Conservation (phyloP, 1,140 invertebrate species). For the Daktulosphaira vitifoliae region DNA sequence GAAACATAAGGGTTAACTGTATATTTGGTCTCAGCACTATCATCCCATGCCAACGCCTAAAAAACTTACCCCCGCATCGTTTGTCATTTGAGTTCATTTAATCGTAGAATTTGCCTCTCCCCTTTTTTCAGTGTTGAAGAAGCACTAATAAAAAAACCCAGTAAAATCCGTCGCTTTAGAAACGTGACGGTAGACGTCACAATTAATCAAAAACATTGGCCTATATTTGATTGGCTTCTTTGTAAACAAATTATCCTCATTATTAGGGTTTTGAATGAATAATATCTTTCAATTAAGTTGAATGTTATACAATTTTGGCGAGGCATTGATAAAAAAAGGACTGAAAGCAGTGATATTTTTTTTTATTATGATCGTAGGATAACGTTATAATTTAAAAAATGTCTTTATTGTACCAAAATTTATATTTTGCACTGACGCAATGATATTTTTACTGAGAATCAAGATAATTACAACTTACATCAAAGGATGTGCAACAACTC, state of each 20-base stretch:
- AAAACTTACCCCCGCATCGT: slow-evolving; percentile 4
- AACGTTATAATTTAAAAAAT: too few relatives aligned
- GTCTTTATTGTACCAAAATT: too few relatives aligned
- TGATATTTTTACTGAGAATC: too few relatives aligned
- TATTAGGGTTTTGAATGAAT: too few relatives aligned
- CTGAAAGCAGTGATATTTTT: too few relatives aligned
- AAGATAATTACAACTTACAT: too few relatives aligned
- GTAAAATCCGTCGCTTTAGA: slow-evolving; percentile 1
- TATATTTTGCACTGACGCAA: too few relatives aligned
- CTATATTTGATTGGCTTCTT: background rate
- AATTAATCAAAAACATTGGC: slow-evolving; percentile 4
- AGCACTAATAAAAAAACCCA: slow-evolving; percentile 2
- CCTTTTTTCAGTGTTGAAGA: background rate
- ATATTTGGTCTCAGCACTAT: background rate
- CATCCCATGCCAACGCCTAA: background rate
- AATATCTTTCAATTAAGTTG: too few relatives aligned
- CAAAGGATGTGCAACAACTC: too few relatives aligned
- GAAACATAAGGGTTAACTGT: background rate
- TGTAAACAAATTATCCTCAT: background rate
- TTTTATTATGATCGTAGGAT: too few relatives aligned
- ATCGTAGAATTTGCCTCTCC: slow-evolving; percentile 12
- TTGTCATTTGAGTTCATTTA: slow-evolving; percentile 31
- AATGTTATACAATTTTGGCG: too few relatives aligned
- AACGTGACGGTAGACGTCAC: background rate
- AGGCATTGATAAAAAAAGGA: too few relatives aligned